Conservation (phyloP, 1,140 invertebrate species). For the Papilio helenus region DNA sequence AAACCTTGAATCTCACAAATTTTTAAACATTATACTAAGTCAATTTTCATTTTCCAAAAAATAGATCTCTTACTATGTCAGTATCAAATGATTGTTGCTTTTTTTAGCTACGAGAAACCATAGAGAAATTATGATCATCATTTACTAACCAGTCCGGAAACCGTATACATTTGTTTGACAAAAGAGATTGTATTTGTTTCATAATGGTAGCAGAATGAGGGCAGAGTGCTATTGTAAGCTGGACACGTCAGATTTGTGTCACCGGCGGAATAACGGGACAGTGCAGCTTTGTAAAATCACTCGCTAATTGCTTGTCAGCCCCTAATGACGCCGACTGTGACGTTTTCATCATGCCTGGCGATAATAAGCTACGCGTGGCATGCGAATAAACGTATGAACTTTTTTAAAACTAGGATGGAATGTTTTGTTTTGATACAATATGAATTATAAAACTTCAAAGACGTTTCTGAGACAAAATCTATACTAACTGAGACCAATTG, state of each 20-base stretch:
- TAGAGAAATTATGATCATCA: background rate
- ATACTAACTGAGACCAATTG: too few relatives aligned
- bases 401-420: background rate
- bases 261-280: slow-evolving; percentile 44
- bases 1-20: too few relatives aligned
- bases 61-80: too few relatives aligned
- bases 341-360: slow-evolving; percentile 40
- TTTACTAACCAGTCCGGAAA: background rate
- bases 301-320: slow-evolving; percentile 47
- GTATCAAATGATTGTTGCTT: background rate
- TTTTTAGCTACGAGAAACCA: background rate
- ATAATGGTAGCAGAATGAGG: slow-evolving; percentile 9
- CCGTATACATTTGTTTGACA: background rate
- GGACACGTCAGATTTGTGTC: slow-evolving; percentile 45
- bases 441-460: too few relatives aligned
- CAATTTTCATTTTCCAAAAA: too few relatives aligned
- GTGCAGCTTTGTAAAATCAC: slow-evolving; percentile 43
- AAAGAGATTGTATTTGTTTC: slow-evolving; percentile 13
- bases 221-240: slow-evolving; percentile 32
- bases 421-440: slow-evolving; percentile 7
- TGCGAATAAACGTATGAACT: slow-evolving; percentile 1
- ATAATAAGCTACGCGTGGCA: slow-evolving; percentile 34
- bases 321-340: slow-evolving; percentile 42
- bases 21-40: too few relatives aligned
- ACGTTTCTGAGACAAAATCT: too few relatives aligned